Base-by-base conservation (phyloP, 2,888 invertebrate species). In the Stenotaenia linearis region DNA sequence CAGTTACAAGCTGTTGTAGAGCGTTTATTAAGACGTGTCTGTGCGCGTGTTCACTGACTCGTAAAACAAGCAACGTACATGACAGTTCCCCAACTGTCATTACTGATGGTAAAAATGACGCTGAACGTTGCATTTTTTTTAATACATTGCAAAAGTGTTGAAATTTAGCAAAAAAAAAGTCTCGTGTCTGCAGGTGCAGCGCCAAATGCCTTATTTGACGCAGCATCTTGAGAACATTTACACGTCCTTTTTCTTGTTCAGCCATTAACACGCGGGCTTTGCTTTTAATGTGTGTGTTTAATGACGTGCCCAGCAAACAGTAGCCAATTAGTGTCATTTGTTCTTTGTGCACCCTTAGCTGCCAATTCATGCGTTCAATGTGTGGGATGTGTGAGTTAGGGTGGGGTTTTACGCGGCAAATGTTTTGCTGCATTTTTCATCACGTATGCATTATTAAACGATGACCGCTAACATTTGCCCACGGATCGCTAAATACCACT, bases 211-310 rank as follows among this genome's bases (percentile, higher is more conserved):
- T 25, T 6, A n/a, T 23, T 69, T 69, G 69, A 69, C 69, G 69
- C 69, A 28, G 69, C 69, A 69, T 69, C 69, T 69, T 69, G 69
- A 69, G 69, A 25, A 69, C 69, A 69, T 69, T 69, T 69, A 69
- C 69, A 69, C 69, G 69, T 69, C 28, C 69, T 69, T 69, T 32
- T 25, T 69, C 69, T 69, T 69, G 69, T 69, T 69, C 69, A 69
- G 69, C n/a, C 69, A 69, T 69, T 69, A 69, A 28, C 69, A 69
- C 69, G 69, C 69, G 28, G n/a, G 69, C 69, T 69, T 69, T 69
- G 69, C 69, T 69, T 69, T 69, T 69, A 69, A 69, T 69, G 69
- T 69, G 69, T 69, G 69, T 69, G 69, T 69, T 69, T 69, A 69
- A 69, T 69, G 69, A 69, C 69, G 10, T 69, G 69, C 25, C 69